Evolutionary conservation across 2,888 invertebrate genomes (phyloP), one percentile per base, ranked within the genome.

Genomic region (Halocaridina rubra): DNA sequence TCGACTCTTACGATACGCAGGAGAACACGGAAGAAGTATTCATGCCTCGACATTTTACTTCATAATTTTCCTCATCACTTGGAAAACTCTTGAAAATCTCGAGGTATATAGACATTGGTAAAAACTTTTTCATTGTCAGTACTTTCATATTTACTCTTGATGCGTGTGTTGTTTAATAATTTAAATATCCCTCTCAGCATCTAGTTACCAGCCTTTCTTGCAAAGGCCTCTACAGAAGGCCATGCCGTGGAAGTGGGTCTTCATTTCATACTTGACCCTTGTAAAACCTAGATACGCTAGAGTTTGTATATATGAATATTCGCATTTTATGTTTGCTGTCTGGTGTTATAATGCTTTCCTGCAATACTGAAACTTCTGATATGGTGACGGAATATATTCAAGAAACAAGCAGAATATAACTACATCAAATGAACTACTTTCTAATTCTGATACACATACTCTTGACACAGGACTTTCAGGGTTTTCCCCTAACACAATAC

Each of bases 301-400:
- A 95, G 95, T 91, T 96, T 97, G 92, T 97, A 96, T 89, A 96
- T 92, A 89, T 93, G 94, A 0, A 95, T 94, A 91, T 98, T 97
- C 16, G 96, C 95, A 8, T 95, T 95, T 19, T 95, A 92, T 96
- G 96, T 91, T 96, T 96, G 0, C 98, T 97, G 91, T 98, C 98
- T 2, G 98, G 98, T 71, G 96, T 97, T 79, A 95, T 93, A 76
- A 98, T 94, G 97, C 97, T 90, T 95, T 96, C 87, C 92, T 90
- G 91, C 97, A 97, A 89, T 96, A 95, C 57, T 91, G 89, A 89
- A 95, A 93, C 89, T 98, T 93, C 90, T 96, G 94, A 80, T 93
- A 91, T 0, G 96, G 93, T 86, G 93, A 93, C 0, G 98, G 98
- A 86, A 98, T 92, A 91, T 98, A 98, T 92, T 98, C 98, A 87